These are phyloP conservation scores for Panurus biarmicus DNA, from an alignment of 2,113 vertebrate genomes.

Conservation along the genomic window DNA sequence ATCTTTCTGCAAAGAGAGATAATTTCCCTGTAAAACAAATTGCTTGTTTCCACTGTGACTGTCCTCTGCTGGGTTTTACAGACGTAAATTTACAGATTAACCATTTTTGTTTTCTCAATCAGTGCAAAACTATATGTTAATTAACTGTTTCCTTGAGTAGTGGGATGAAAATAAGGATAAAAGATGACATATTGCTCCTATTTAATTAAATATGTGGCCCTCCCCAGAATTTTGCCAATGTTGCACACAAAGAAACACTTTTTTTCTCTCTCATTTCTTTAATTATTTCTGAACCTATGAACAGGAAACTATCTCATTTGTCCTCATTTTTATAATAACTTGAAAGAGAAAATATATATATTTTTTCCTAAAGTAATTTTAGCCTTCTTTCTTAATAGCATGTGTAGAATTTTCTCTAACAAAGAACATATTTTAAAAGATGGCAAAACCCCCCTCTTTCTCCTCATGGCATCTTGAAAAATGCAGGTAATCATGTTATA, in stretches of 20 bases:
- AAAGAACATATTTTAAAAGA: neutral
- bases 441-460: neutral
- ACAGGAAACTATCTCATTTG: neutral
- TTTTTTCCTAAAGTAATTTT: neutral
- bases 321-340: neutral
- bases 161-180: neutral
- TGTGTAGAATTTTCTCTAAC: neutral
- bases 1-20: neutral
- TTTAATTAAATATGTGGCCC: neutral
- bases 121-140: neutral
- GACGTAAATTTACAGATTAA: neutral
- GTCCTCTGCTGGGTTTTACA: neutral
- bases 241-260: fast-evolving
- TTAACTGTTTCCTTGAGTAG: neutral
- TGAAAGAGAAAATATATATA: neutral
- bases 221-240: neutral
- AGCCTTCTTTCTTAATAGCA: neutral
- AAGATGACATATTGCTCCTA: neutral
- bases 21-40: neutral
- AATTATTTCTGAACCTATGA: neutral
- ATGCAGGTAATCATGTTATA: neutral
- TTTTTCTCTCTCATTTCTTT: neutral
- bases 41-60: neutral
- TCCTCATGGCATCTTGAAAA: neutral
- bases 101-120: neutral